Base-by-base conservation (phyloP, 1,140 invertebrate species). In the Caenorhabditis inopinata region DNA sequence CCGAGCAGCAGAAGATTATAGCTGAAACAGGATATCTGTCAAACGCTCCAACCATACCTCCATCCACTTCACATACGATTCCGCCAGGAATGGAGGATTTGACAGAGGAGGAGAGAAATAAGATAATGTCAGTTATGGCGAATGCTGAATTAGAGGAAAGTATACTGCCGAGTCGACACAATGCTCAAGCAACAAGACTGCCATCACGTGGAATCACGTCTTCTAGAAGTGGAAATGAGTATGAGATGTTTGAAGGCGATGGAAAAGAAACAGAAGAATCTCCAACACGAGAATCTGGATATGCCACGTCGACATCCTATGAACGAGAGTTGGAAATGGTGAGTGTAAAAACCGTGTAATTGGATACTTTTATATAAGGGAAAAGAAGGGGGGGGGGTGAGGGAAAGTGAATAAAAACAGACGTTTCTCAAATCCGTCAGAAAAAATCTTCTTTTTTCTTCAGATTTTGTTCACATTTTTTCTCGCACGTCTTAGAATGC, bases 71-170 rank as follows among this genome's bases (percentile, higher is more conserved):
- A n/a, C 79, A 74, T 32, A 29, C 38, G 1, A 73, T 35, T n/a
- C 86, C 86, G 21, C 86, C 86, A 29, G 86, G 87, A 18, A 78
- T 88, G 16, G 86, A 87, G 78, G 74, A 85, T 32, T 77, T 87
- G 48, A 84, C 86, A 7, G 79, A 85, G 47, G 38, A 49, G 18
- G 45, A 53, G 68, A 14, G 47, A 45, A 21, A 29, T 12, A 29
- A 45, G 32, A 77, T 77, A 38, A 83, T 87, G 82, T 83, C 86
- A 18, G 86, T 87, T 7, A 88, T 87, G 86, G 83, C 85, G 27
- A 85, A 85, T 80, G 87, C 86, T 51, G 82, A 88, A 78, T 58
- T 87, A 18, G 85, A 88, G 62, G 83, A 78, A n/a, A 49, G 38
- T 6, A 53, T 18, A 12, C 29, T 27, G 12, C 49, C 49, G 14